Evolutionary conservation across 2,888 invertebrate species (phyloP), one percentile per base, ranked within the genome.

Genomic region (Sphaeridia pumilis): DNA sequence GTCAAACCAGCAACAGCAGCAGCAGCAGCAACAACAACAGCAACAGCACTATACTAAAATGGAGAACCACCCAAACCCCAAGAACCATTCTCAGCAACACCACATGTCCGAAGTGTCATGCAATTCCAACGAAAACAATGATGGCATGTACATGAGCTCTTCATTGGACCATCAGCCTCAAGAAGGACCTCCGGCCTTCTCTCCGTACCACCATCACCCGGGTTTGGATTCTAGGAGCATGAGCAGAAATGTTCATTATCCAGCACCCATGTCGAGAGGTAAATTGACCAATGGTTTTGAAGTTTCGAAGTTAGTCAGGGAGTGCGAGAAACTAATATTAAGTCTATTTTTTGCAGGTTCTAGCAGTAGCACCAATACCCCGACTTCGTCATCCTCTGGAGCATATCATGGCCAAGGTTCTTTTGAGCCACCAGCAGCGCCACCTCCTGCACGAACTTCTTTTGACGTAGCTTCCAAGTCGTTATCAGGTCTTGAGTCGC

Each of bases 401-500:
- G 35, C 45, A 52, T 7, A 7, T 27, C 45, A 45, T 26, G 26
- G 45, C n/a, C 27, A 24, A 3, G 22, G 25, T 14, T 5, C n/a
- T 3, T 10, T 24, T 24, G 26, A 24, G 24, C 43, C 22, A 17
- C 7, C 24, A 14, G n/a, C 22, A 4, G 17, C 45, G 3, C 43
- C 22, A 17, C 7, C 24, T 22, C 26, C 22, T 14, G 17, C 45
- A 2, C 3, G 35, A 27, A 12, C 38, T n/a, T 26, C 65, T 21
- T 53, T 65, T 47, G 69, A 69, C 53, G 65, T 69, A 4, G 63
- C 69, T 22, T 61, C 67, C n/a, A 67, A 67, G 57, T 67, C 67
- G 43, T 56, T 69, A 12, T 87, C 87, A 20, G 89, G 88, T 21
- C 75, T 89, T 44, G 88, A 89, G 71, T 88, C 87, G 38, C 75